Evolutionary conservation across 2,113 vertebrate genomes (phyloP), one percentile per base, ranked within the genome.

Genomic region (Boleophthalmus pectinirostris): DNA sequence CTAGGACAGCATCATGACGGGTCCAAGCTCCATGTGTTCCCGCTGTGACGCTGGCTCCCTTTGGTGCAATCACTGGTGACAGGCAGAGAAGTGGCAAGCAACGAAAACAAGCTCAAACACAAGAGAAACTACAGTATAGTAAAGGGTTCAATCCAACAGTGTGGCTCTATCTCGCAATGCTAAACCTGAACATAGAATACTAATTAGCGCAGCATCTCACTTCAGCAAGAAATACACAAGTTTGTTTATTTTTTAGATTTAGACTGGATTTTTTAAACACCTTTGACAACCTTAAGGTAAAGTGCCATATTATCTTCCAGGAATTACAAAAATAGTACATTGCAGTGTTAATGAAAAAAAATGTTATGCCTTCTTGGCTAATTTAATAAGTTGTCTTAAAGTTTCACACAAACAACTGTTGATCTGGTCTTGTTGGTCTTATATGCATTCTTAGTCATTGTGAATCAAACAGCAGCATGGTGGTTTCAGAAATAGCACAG

Each of bases 401-500:
- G 47, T 10, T 10, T 43, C 38, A 43, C 38, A 43, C 38, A 43
- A 43, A 43, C 8, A 43, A 43, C 0, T 43, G 38, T 56, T 25
- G 23, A 24, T 25, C 13, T 58, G 23, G 21, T 24, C 3, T 58
- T 58, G 13, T 24, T 69, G 43, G 33, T n/a, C 20, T n/a, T 63
- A 35, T 18, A 64, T n/a, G 29, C 9, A 64, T 73, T 68, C 58
- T 70, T 82, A 66, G 69, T 79, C 61, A 73, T 24, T 69, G 75
- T 25, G 74, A 81, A 84, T 85, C 74, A 73, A 82, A 70, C 58
- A 66, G 7, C 38, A 69, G 58, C 68, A 64, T 78, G 68, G 74
- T 83, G 77, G 67, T 71, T 87, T 82, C 84, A 69, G 45, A 78
- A 69, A 69, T 16, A 23, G 43, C 73, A 83, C 2, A 69, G 72